phyloP scores from a whole-genome alignment of 2,888 invertebrate species.

The Athalia rosae region DNA sequence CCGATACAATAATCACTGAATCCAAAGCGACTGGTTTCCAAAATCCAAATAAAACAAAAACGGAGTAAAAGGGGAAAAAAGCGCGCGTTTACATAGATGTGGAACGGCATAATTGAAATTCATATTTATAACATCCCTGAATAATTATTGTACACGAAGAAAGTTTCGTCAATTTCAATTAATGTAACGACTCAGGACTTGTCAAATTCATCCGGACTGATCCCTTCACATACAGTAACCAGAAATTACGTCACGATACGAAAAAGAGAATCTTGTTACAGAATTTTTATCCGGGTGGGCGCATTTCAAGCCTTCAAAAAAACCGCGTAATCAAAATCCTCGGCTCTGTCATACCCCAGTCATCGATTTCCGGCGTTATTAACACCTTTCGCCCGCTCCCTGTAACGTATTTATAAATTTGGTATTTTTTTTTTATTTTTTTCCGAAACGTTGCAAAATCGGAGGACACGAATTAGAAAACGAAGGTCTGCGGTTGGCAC shows the following conservation, averaged over 20 bases:
- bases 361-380: too few species aligned
- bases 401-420: neutral
- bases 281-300: too few species aligned
- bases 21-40: too few species aligned
- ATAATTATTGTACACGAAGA: neutral
- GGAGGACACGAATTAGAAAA: conserved; percentile 32
- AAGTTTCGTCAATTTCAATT: neutral
- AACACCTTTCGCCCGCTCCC: too few species aligned
- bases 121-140: too few species aligned
- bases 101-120: too few species aligned
- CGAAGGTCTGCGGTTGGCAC: conserved; percentile 48
- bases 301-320: too few species aligned
- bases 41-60: neutral
- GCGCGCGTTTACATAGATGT: neutral
- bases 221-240: neutral
- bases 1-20: too few species aligned
- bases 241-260: neutral
- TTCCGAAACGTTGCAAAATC: conserved; percentile 21
- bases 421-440: conserved; percentile 1
- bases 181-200: neutral
- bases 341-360: too few species aligned
- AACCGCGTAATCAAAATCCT: too few species aligned
- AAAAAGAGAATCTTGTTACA: too few species aligned
- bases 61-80: neutral
- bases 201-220: neutral